These are phyloP conservation scores for Atopsyche davidsoni DNA, from an alignment of 1,140 invertebrate genomes.

Conservation along the genomic window DNA sequence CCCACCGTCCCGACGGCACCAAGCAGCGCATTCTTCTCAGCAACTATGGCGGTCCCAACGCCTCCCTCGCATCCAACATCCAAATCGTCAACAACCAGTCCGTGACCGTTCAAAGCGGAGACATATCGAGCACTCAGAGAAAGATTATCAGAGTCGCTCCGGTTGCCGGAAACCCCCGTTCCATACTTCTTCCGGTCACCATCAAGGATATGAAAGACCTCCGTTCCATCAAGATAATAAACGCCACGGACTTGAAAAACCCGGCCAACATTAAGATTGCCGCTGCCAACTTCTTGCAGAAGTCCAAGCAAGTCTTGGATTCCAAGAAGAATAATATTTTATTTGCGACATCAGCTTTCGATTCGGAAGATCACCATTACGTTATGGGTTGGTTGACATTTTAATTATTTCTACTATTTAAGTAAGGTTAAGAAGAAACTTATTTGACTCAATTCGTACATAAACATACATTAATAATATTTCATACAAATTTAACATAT, in stretches of 20 bases:
- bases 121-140: slow-evolving; percentile 41
- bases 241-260: slow-evolving; percentile 52
- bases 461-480: too few species aligned
- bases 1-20: slow-evolving; percentile 16
- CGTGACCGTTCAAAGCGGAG: slow-evolving; percentile 41
- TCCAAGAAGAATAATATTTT: slow-evolving; percentile 25
- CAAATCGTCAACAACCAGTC: slow-evolving; percentile 41
- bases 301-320: slow-evolving; percentile 35
- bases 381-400: slow-evolving; percentile 26
- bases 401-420: too few species aligned
- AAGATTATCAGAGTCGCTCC: slow-evolving; percentile 51
- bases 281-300: slow-evolving; percentile 43
- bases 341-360: slow-evolving; percentile 17
- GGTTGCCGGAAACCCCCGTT: slow-evolving; percentile 53
- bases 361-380: slow-evolving; percentile 23
- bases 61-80: slow-evolving; percentile 33
- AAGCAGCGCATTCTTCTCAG: slow-evolving; percentile 19
- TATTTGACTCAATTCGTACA: too few species aligned
- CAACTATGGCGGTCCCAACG: slow-evolving; percentile 17
- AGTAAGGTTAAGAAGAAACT: too few species aligned
- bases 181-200: slow-evolving; percentile 62
- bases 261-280: slow-evolving; percentile 49
- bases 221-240: slow-evolving; percentile 66
- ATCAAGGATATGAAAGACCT: slow-evolving; percentile 62
- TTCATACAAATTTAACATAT: too few species aligned